Conservation (phyloP, 2,888 invertebrate genomes). For the Rutpela maculata region DNA sequence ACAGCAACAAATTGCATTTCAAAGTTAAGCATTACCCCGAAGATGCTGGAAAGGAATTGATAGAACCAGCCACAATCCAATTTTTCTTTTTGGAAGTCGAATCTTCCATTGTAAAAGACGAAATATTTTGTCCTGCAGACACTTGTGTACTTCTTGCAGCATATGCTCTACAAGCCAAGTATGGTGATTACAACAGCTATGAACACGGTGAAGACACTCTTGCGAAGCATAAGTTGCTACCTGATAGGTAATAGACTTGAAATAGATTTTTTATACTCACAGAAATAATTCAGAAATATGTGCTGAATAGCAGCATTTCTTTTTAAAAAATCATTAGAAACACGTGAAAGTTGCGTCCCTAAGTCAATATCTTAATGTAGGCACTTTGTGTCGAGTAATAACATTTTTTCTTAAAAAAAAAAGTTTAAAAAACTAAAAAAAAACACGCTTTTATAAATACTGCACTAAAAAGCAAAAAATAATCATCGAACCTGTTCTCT, state of each 20-base stretch:
- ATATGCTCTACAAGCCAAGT: conserved; percentile 97
- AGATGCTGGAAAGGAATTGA: conserved; percentile 98
- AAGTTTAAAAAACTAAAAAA: too few relatives aligned
- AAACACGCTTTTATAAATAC: too few relatives aligned
- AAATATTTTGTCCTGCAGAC: conserved; percentile 99
- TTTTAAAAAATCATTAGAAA: too few relatives aligned
- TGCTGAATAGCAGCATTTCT: too few relatives aligned
- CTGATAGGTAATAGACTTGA: conserved; percentile 82
- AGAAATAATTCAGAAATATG: too few relatives aligned
- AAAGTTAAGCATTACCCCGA: conserved; percentile 99
- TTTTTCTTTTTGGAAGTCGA: conserved; percentile 95
- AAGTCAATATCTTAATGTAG: too few relatives aligned
- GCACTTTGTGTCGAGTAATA: too few relatives aligned
- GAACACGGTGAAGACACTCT: conserved; percentile 88
- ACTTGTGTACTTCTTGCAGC: conserved; percentile 97
- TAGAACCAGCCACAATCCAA: conserved; percentile 98
- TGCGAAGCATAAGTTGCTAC: conserved; percentile 92
- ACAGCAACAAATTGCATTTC: conserved; percentile 67
- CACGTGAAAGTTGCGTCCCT: too few relatives aligned
- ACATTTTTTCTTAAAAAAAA: too few relatives aligned
- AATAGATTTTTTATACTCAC: neutral
- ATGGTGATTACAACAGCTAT: conserved; percentile 93
- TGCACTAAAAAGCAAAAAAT: too few relatives aligned
- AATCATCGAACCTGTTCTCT: too few relatives aligned
- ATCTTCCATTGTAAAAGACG: conserved; percentile 95